Conservation (phyloP, 2,113 vertebrate genomes). For the Aix galericulata region DNA sequence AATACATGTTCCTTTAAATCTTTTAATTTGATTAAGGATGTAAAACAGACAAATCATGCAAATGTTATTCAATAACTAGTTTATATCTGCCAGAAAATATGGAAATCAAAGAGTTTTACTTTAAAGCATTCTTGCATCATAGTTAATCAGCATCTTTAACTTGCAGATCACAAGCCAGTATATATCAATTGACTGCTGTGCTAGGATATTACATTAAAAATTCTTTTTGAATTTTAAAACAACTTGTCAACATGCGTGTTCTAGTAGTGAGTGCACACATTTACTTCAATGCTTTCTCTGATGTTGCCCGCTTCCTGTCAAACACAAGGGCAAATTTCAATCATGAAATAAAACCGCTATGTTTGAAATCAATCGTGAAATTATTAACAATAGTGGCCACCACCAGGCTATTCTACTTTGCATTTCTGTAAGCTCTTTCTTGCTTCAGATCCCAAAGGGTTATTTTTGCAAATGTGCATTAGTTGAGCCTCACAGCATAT, state of each 20-base stretch:
- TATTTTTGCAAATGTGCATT: neutral
- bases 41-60: constrained; percentile 30
- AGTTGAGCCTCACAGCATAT: neutral
- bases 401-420: neutral
- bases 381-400: neutral
- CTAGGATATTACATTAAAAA: neutral
- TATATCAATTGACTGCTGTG: neutral
- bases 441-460: neutral
- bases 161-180: constrained; percentile 12
- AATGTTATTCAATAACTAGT: constrained; percentile 45
- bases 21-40: constrained; percentile 55
- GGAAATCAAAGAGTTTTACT: constrained; percentile 53
- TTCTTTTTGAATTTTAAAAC: constrained; percentile 38
- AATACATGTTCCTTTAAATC: constrained; percentile 32
- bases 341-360: neutral
- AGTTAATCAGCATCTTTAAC: constrained; percentile 58
- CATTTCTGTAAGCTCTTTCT: neutral
- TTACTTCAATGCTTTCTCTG: neutral
- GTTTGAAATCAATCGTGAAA: neutral
- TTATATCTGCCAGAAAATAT: constrained; percentile 38
- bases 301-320: constrained; percentile 6
- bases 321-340: constrained; percentile 22
- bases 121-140: constrained; percentile 37
- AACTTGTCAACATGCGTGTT: constrained; percentile 11
- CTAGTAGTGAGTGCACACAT: neutral